phyloP scores from a whole-genome alignment of 1,140 invertebrate species.

The Plodia interpunctella region DNA sequence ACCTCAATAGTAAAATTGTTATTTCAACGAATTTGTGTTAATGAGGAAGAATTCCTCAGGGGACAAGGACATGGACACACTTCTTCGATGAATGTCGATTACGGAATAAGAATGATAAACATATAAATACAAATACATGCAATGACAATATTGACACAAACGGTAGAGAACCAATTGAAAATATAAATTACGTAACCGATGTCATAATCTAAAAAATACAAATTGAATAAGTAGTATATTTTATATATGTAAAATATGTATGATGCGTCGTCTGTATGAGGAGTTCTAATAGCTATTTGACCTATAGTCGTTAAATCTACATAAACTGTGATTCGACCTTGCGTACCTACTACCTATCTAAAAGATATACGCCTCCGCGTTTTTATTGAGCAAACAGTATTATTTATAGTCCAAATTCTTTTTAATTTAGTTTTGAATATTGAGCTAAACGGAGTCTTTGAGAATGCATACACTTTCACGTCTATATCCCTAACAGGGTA shows the following conservation, averaged over 20 bases:
- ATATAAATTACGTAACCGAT: neutral
- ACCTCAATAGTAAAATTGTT: neutral
- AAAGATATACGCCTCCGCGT: no score
- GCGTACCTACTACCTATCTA: conserved; percentile 18
- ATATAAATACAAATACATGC: neutral
- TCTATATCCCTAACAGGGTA: no score
- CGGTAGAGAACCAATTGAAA: neutral
- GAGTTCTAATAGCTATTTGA: conserved; percentile 26
- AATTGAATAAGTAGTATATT: neutral
- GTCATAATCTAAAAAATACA: neutral
- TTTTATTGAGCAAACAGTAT: no score
- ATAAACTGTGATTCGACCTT: conserved; percentile 29
- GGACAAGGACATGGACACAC: no score
- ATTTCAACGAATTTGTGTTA: no score
- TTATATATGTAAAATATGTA: neutral
- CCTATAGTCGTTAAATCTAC: conserved; percentile 30
- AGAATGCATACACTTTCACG: no score
- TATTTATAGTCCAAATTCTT: neutral
- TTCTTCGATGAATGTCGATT: no score
- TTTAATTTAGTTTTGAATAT: no score
- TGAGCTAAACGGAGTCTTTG: no score
- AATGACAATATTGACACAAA: neutral
- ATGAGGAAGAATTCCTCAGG: no score
- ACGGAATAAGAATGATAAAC: conserved; percentile 5
- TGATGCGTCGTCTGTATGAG: neutral